Evolutionary conservation across 2,888 invertebrate genomes (phyloP), one percentile per base, ranked within the genome.

Genomic region (Ophraella communa): DNA sequence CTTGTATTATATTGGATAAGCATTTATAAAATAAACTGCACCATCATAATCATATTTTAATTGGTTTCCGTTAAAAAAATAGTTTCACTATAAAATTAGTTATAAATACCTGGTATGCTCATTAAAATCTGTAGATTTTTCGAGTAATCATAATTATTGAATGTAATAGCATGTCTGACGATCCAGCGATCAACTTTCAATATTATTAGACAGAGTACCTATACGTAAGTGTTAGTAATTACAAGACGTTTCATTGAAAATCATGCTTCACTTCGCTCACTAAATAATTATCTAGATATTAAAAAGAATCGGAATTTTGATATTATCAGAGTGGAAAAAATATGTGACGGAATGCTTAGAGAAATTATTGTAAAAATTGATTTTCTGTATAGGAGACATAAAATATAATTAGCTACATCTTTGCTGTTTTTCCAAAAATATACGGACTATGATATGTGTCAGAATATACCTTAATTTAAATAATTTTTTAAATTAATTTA

Each of bases 241-340:
- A 17, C 39, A 39, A 17, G 39, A 39, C 14, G 14, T 39, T 39
- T 39, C 14, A 39, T 39, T 39, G 14, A 39, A 39, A 17, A 21
- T 47, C 47, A 51, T 17, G 49, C 49, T 27, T 51, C 27, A 51
- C 49, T 51, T 24, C 27, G 14, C 27, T 27, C 23, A 14, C n/a
- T 49, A 24, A 20, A 24, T 27, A 27, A 51, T 51, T 51, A 8
- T 14, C 30, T 30, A 30, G n/a, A n/a, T 30, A 11, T 10, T 14
- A 7, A 47, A 51, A 51, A 49, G 27, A 24, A 23, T 35, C 18
- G 27, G 17, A 27, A 51, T 14, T 27, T 49, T 49, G 18, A 20
- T 21, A n/a, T 47, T 21, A 20, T 20, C 14, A 51, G 49, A 51
- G 24, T 51, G 49, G 24, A 51, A 47, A 39, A 39, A 30, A 27